Base-by-base conservation (phyloP, 2,797 vertebrate species). In the Lycodopsis pacificus region DNA sequence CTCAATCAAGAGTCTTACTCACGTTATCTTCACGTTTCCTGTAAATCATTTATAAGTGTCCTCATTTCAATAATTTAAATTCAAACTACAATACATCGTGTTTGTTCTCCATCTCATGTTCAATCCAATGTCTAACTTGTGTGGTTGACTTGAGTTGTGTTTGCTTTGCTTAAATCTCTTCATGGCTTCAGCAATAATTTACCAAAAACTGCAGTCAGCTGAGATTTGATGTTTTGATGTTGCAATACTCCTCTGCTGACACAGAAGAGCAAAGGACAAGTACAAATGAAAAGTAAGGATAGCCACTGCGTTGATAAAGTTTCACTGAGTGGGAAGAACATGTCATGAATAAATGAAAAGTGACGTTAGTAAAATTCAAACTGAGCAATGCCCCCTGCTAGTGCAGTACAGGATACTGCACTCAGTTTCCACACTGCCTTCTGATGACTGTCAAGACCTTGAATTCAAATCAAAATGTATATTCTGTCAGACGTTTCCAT, bases 281-380 rank as follows among this genome's bases (percentile, higher is more conserved):
- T 44, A 46, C 5, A 65, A 65, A 69, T 66, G 32, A 70, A 76
- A 59, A 46, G 17, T 14, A 30, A 34, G 46, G 49, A 49, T 48
- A 13, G 64, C 73, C 1, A 2, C 10, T 2, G 67, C 42, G 32
- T 46, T 73, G 71, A 80, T 71, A 14, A 53, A 69, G 51, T 68
- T 53, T 42, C 65, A 53, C 49, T 73, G 65, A 44, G 49, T 44
- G 57, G 17, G 42, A 53, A 64, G 72, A 83, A 40, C 40, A 30
- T 19, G 48, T 34, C 63, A 71, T 83, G 38, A 81, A 88, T 58
- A 77, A 81, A 78, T 58, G 19, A 79, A 79, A 19, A 75, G 53
- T 17, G 8, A 34, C 25, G 32, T 38, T 63, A 49, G 54, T 57
- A 53, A 65, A 48, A 75, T 63, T 12, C 54, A 48, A 30, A 56